phyloP scores from a whole-genome alignment of 1,140 invertebrate genomes.

The Anastrepha obliqua region DNA sequence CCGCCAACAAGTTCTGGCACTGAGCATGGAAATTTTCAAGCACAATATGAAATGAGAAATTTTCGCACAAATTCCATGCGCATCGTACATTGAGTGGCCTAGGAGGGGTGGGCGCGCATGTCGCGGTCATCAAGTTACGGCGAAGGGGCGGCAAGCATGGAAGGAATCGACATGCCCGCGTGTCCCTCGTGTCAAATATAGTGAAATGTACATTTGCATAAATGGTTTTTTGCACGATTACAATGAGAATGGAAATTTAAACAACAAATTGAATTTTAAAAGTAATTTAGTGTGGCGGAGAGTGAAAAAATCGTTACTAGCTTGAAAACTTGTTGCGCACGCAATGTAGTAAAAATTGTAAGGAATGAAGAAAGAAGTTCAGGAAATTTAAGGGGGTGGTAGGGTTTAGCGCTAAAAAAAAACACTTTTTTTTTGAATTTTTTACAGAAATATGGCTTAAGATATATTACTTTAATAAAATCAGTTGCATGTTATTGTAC shows the following conservation, averaged over 20 bases:
- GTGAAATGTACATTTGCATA: constrained; percentile 6
- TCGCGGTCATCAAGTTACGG: background rate
- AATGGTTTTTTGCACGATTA: constrained; percentile 15
- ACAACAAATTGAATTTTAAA: background rate
- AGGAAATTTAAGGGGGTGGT: too few species aligned
- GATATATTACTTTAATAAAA: too few species aligned
- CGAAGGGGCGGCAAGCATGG: background rate
- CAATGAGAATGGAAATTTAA: background rate
- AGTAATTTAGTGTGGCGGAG: background rate
- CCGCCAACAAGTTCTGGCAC: constrained; percentile 20
- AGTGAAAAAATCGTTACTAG: too few species aligned
- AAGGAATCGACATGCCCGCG: background rate
- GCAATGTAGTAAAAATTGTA: too few species aligned
- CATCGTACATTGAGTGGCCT: background rate
- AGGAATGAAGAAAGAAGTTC: too few species aligned
- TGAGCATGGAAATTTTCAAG: background rate
- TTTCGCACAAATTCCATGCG: background rate
- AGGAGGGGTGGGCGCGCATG: background rate
- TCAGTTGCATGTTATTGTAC: too few species aligned
- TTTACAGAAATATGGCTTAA: too few species aligned
- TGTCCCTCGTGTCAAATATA: background rate
- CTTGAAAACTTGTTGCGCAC: too few species aligned
- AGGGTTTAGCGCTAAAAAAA: too few species aligned
- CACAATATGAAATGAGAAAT: background rate
- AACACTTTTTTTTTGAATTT: too few species aligned